phyloP scores from a whole-genome alignment of 2,888 invertebrate species.

The Chaetogeoica ovagalla region DNA sequence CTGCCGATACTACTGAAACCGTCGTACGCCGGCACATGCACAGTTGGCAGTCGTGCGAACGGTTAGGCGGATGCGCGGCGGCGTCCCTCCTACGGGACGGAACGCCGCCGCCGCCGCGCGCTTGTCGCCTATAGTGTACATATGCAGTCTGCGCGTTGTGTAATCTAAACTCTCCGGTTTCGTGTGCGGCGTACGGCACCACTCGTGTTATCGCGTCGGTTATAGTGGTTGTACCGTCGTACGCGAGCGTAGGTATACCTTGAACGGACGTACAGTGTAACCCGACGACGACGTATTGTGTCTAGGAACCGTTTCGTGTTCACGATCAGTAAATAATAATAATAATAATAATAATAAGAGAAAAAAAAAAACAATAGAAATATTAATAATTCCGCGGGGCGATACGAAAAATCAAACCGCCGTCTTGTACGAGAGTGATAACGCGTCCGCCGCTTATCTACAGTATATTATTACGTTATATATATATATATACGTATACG shows the following conservation, averaged over 20 bases:
- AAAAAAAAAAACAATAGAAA: too few species aligned
- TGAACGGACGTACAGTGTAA: too few species aligned
- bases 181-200: not conserved
- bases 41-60: conserved; percentile 52
- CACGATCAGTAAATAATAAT: too few species aligned
- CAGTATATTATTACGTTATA: too few species aligned
- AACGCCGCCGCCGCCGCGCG: conserved; percentile 36
- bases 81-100: conserved; percentile 28
- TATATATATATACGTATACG: too few species aligned
- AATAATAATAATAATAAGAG: too few species aligned
- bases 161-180: conserved; percentile 41
- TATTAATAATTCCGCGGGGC: conserved; percentile 21
- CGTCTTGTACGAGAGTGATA: not conserved
- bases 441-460: conserved; percentile 7
- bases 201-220: conserved; percentile 44
- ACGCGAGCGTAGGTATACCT: too few species aligned
- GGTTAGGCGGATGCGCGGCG: conserved; percentile 48
- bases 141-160: not conserved
- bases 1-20: not conserved
- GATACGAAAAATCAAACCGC: not conserved
- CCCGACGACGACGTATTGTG: too few species aligned
- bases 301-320: too few species aligned
- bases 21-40: not conserved
- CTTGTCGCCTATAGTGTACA: conserved; percentile 1
- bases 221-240: too few species aligned